Evolutionary conservation across 2,888 invertebrate species (phyloP).

Genomic region (Lasioglossum leucozonium): DNA sequence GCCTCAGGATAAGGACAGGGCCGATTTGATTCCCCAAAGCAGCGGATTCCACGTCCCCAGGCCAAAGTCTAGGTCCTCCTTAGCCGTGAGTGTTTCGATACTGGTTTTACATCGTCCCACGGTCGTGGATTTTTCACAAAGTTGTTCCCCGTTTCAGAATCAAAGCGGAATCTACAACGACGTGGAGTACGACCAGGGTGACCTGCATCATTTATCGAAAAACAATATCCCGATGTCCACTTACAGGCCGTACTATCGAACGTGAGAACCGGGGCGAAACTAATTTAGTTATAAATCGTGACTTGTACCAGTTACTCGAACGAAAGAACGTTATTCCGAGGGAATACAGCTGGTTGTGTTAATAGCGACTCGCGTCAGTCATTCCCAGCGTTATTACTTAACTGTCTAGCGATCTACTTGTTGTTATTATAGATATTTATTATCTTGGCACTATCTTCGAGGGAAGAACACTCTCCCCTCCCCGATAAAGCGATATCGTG

Average conservation of each 20-base stretch:
- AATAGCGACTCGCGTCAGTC: slow-evolving; percentile 28
- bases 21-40: slow-evolving; percentile 89
- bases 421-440: slow-evolving; percentile 54
- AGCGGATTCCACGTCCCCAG: slow-evolving; percentile 91
- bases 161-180: slow-evolving; percentile 96
- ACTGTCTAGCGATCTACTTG: slow-evolving; percentile 30
- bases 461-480: not conserved
- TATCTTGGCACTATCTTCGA: slow-evolving; percentile 21
- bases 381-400: slow-evolving; percentile 39
- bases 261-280: slow-evolving; percentile 78
- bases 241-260: slow-evolving; percentile 90
- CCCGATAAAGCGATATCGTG: not conserved
- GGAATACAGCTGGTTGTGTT: slow-evolving; percentile 13
- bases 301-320: slow-evolving; percentile 11
- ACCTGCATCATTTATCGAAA: slow-evolving; percentile 86
- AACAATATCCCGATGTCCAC: slow-evolving; percentile 91
- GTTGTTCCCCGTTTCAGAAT: slow-evolving; percentile 87
- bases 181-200: slow-evolving; percentile 92
- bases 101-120: not conserved
- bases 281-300: slow-evolving; percentile 35
- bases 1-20: slow-evolving; percentile 88
- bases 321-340: slow-evolving; percentile 4
- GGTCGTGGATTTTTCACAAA: not conserved
- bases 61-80: slow-evolving; percentile 92
- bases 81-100: slow-evolving; percentile 85